Base-by-base conservation (phyloP, 2,113 vertebrate species). In the Ophthalmolycus amberensis region DNA sequence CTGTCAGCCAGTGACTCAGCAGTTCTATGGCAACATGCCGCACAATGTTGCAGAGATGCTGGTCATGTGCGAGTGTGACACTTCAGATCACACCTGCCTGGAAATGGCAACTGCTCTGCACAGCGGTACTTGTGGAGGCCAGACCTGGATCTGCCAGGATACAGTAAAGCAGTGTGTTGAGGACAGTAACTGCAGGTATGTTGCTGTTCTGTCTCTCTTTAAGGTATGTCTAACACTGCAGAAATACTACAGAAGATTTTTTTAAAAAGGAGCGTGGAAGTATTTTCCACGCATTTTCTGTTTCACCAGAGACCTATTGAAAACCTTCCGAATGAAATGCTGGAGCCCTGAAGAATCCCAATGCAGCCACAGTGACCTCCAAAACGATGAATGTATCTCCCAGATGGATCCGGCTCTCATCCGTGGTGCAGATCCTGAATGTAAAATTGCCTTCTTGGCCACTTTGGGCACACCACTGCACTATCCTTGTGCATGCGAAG, bases 21-120 rank as follows among this genome's bases (percentile, higher is more conserved):
- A 85, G 85, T 97, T 99, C 92, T 98, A 97, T 64, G 50, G 48
- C 71, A 92, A 93, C 38, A 95, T 96, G 93, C 96, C 96, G 27
- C 90, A 81, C 42, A 93, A 93, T 38, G 79, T 96, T 69, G 96
- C 96, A 58, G 95, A 97, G 84, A 95, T 95, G 94, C 85, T 98
- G 91, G 94, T 90, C 59, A 96, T 99, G 89, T 99, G 97, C 77
- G 90, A 96, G 48, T 98, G 97, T 37, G 70, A 85, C 54, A 87
- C 84, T 20, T 88, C 87, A 9, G 96, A 99, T 86, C 91, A 94
- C 42, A 90, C 90, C 64, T 99, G 97, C 75, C 86, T 93, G 64
- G 89, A 92, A 38, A 93, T 96, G 85, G 94, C 90, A 89, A 90
- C 86, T 9, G 81, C 91, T 38, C 95, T 98, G 46, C 96, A 97